These are phyloP conservation scores for Phataginus tricuspis DNA, from an alignment of 2,797 vertebrate genomes.

Conservation along the genomic window DNA sequence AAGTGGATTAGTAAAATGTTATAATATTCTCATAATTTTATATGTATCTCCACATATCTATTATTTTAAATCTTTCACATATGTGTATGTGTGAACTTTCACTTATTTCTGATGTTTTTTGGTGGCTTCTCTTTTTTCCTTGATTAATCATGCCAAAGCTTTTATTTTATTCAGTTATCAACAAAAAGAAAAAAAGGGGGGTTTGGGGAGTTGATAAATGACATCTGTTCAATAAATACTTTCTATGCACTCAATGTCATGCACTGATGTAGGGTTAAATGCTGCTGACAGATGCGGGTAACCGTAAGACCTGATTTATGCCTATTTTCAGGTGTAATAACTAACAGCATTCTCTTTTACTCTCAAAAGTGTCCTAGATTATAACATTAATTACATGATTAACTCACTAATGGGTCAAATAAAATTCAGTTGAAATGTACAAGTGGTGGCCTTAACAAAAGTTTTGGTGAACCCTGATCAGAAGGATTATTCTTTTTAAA, in stretches of 20 bases:
- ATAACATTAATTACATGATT: not conserved
- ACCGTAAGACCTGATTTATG: not conserved
- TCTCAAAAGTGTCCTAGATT: not conserved
- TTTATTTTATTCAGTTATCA: not conserved
- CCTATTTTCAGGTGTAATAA: not conserved
- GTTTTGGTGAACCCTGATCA: not conserved
- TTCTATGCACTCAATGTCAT: not conserved
- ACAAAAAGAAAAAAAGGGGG: not conserved
- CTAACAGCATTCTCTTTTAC: not conserved
- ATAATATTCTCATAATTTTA: not conserved
- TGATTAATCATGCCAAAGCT: not conserved
- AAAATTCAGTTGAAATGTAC: not conserved
- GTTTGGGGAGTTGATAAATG: not conserved
- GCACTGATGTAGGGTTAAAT: not conserved
- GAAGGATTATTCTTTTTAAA: not conserved
- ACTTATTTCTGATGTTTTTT: not conserved
- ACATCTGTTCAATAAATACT: not conserved
- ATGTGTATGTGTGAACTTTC: not conserved
- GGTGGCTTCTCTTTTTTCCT: not conserved
- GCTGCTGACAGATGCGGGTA: not conserved
- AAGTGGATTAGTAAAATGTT: not conserved
- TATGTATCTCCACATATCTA: too few species aligned
- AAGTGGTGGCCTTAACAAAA: not conserved
- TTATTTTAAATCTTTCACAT: not conserved
- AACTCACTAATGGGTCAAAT: not conserved